These are phyloP conservation scores for Cliona cf. orientalis DNA, from an alignment of 37 sponge, comb jelly and placozoan genomes.

Conservation along the genomic window DNA sequence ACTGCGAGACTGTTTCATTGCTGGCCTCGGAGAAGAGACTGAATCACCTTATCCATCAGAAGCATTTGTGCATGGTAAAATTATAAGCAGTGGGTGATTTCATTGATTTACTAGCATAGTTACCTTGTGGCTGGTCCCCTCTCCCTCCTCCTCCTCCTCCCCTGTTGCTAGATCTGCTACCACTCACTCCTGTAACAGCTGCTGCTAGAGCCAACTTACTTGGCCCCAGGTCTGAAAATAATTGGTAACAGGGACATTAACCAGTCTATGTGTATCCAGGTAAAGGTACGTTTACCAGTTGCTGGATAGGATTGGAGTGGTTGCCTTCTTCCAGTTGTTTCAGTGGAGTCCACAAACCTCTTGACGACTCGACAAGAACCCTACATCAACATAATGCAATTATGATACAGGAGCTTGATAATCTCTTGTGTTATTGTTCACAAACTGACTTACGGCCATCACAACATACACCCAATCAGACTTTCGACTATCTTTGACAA, in stretches of 20 bases:
- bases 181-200: background rate
- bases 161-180: background rate
- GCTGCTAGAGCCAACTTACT: too few relatives aligned
- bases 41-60: background rate
- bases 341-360: slow-evolving; percentile 43
- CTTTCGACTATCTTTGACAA: slow-evolving; percentile 63
- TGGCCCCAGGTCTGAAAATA: too few relatives aligned
- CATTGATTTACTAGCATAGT: too few relatives aligned
- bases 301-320: slow-evolving; percentile 2
- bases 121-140: too few relatives aligned
- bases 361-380: slow-evolving; percentile 59
- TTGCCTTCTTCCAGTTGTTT: background rate
- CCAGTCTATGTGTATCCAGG: background rate
- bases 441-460: slow-evolving; percentile 52
- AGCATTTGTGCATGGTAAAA: too few relatives aligned
- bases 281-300: background rate
- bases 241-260: too few relatives aligned
- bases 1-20: background rate
- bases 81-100: too few relatives aligned
- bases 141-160: background rate
- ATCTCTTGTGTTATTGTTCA: slow-evolving; percentile 39
- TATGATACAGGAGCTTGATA: slow-evolving; percentile 37
- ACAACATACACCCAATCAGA: slow-evolving; percentile 63
- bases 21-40: background rate
- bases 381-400: slow-evolving; percentile 41